Percentiles rank a stretch among this genome's conserved stretches.
phyloP scores from a whole-genome alignment of 2,797 vertebrate genomes.

The Chelon labrosus region DNA sequence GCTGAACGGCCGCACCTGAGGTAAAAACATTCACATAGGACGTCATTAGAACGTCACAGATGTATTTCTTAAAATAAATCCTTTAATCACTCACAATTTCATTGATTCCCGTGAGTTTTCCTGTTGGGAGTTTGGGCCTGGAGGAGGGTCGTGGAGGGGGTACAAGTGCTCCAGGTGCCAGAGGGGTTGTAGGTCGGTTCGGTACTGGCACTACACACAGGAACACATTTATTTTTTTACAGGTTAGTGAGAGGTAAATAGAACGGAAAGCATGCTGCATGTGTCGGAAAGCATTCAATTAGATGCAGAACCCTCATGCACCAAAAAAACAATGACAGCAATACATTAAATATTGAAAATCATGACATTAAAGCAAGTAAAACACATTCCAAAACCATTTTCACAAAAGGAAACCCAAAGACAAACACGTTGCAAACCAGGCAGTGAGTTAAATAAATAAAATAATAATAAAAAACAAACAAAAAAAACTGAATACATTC shows the following conservation, averaged over 20 bases:
- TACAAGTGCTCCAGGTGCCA: constrained; percentile 90
- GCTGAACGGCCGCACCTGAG: constrained; percentile 95
- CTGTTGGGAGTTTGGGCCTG: constrained; percentile 92
- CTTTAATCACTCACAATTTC: constrained; percentile 90
- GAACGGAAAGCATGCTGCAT: not conserved
- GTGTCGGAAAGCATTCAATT: not conserved
- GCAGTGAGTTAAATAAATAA: constrained; percentile 36
- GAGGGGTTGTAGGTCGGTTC: constrained; percentile 91
- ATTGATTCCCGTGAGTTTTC: constrained; percentile 95
- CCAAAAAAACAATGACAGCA: constrained; percentile 19
- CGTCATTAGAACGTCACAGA: not conserved
- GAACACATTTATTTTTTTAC: not conserved
- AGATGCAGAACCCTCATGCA: constrained; percentile 58
- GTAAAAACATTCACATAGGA: constrained; percentile 14
- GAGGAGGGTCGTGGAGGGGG: constrained; percentile 95
- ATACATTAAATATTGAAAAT: constrained; percentile 29
- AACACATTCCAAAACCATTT: constrained; percentile 41
- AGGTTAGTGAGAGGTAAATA: constrained; percentile 5
- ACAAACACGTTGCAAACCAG: constrained; percentile 44
- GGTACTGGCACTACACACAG: constrained; percentile 64
- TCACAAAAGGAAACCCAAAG: constrained; percentile 30
- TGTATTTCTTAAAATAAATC: too few relatives aligned
- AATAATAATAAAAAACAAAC: constrained; percentile 20
- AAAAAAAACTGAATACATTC: constrained; percentile 4
- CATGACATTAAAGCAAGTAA: constrained; percentile 25